Base-by-base conservation (phyloP, 2,113 vertebrate genomes). In the Tinamus guttatus region DNA sequence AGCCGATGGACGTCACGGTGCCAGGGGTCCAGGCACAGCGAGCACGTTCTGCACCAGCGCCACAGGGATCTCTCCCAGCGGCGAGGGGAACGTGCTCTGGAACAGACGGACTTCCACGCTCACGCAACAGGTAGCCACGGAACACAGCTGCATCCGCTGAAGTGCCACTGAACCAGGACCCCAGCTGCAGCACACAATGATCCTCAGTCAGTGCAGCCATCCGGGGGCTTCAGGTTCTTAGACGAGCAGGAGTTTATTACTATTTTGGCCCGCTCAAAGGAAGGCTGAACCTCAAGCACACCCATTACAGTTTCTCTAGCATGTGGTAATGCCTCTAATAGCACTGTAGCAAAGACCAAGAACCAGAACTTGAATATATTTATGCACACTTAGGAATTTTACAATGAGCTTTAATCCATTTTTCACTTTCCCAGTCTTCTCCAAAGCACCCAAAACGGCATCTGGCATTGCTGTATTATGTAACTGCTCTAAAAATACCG, bases 401-500 rank as follows among this genome's bases (percentile, higher is more conserved):
- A 92, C 82, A 92, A 86, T 73, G 86, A 94, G 51, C 20, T 22
- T 90, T 90, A 92, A 93, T 84, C 58, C 4, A 0, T 90, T 93
- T 92, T 78, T 86, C 69, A 52, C 56, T 92, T 49, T 85, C 73
- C 51, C 5, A 3, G 43, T 90, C 69, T 90, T 92, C 73, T 78
- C 78, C 77, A 38, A 71, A 52, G 34, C 25, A 75, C 56, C 41
- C 38, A 79, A 83, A 93, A 27, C 19, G 43, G 82, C 65, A 97
- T 89, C 83, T 83, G 63, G 77, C 58, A 92, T 67, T 52, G 47
- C 93, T 75, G 65, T 67, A 93, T 90, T 89, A 90, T 65, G 58
- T 82, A 95, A 91, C 87, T 70, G 13, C 74, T 95, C 89, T 91
- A 94, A 94, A 97, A 92, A 93, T 96, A 65, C 0, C 43, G 47